These are phyloP conservation scores for Kryptopterus vitreolus DNA, from an alignment of 2,797 vertebrate species.

Conservation along the genomic window DNA sequence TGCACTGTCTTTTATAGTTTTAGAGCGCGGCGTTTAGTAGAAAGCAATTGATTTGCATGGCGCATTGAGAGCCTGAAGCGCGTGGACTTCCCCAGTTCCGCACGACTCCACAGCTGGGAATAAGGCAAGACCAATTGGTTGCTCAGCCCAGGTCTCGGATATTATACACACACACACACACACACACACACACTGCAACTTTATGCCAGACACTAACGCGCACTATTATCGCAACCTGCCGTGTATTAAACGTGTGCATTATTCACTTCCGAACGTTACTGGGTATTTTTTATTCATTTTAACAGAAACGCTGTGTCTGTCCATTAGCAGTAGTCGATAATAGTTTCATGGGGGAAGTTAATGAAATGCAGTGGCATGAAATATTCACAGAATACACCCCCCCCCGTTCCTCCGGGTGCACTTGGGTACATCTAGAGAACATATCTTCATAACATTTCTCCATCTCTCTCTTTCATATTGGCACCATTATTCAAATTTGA, in stretches of 20 bases:
- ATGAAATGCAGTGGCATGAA: constrained; percentile 10
- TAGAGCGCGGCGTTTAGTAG: constrained; percentile 12
- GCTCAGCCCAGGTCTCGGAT: constrained; percentile 26
- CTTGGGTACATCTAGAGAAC: background rate
- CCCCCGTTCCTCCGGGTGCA: background rate
- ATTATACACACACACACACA: no score
- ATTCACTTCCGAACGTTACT: background rate
- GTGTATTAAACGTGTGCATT: constrained; percentile 9
- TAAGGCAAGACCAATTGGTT: constrained; percentile 25
- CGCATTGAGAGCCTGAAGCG: constrained; percentile 20
- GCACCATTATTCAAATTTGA: no score
- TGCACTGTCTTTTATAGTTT: constrained; percentile 24
- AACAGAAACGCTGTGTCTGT: background rate
- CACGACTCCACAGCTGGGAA: constrained; percentile 17
- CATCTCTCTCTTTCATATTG: no score
- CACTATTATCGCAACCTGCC: constrained; percentile 4
- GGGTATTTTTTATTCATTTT: background rate
- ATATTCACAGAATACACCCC: background rate
- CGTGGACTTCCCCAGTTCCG: constrained; percentile 22
- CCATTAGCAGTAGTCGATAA: constrained; percentile 7
- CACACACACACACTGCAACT: constrained; percentile 22
- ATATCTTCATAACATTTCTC: background rate
- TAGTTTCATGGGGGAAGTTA: background rate
- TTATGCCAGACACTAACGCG: constrained; percentile 7
- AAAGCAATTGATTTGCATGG: constrained; percentile 41